These are phyloP conservation scores for Apotomis betuletana DNA, from an alignment of 2,888 invertebrate species.

Conservation along the genomic window DNA sequence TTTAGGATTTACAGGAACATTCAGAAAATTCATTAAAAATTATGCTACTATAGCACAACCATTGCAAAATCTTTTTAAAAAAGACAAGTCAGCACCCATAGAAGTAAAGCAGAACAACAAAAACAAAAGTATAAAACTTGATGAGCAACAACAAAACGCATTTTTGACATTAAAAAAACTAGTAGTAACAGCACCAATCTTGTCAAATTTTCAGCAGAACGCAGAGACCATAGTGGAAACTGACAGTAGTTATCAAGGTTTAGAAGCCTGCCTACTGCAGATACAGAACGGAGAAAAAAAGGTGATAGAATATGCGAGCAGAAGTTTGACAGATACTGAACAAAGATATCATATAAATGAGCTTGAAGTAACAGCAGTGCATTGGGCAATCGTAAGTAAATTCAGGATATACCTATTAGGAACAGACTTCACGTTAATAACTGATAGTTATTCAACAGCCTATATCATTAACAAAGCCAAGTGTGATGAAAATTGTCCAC, in stretches of 20 bases:
- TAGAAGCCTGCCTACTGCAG: slow-evolving; percentile 23
- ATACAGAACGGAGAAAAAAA: slow-evolving; percentile 26
- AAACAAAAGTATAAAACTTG: neutral
- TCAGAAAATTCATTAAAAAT: slow-evolving; percentile 9
- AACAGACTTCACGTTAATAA: slow-evolving; percentile 33
- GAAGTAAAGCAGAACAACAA: neutral
- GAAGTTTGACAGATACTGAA: slow-evolving; percentile 42
- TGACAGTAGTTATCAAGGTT: slow-evolving; percentile 7
- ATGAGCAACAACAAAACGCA: slow-evolving; percentile 33
- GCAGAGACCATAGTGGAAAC: slow-evolving; percentile 5
- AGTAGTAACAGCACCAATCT: neutral
- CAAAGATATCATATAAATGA: slow-evolving; percentile 44
- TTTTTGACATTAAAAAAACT: slow-evolving; percentile 33
- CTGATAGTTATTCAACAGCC: slow-evolving; percentile 35
- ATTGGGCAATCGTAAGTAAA: slow-evolving; percentile 41
- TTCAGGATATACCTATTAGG: slow-evolving; percentile 40
- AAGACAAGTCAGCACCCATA: neutral
- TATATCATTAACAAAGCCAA: slow-evolving; percentile 38
- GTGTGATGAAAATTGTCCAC: slow-evolving; percentile 5
- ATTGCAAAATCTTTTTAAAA: neutral
- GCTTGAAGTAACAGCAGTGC: slow-evolving; percentile 40
- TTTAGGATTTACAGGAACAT: slow-evolving; percentile 15
- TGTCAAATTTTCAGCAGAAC: slow-evolving; percentile 2
- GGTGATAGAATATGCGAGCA: slow-evolving; percentile 41
- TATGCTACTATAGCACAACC: slow-evolving; percentile 11